These are phyloP conservation scores for Alexandromys fortis DNA, from an alignment of 2,113 vertebrate genomes.

Conservation along the genomic window DNA sequence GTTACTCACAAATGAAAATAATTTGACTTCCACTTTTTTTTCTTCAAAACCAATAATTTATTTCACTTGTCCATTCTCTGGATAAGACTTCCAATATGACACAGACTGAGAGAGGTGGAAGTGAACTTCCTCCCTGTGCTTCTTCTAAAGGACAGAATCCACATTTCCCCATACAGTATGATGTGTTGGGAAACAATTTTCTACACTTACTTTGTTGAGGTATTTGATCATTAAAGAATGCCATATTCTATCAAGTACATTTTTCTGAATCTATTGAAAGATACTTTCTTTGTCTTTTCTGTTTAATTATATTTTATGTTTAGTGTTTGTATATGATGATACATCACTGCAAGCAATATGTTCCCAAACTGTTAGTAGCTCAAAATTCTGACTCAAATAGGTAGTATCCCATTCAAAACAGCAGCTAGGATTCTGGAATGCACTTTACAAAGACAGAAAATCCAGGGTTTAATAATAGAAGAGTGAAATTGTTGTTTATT, in stretches of 20 bases:
- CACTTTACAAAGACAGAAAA: too few relatives aligned
- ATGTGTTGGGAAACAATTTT: background rate
- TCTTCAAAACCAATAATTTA: background rate
- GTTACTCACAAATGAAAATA: background rate
- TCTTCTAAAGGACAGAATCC: too few relatives aligned
- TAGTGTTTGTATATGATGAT: background rate
- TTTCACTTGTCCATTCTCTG: background rate
- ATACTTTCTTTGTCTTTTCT: background rate
- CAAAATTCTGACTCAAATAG: background rate
- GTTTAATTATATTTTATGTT: background rate
- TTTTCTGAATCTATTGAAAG: background rate
- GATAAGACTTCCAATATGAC: background rate
- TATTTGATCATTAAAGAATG: background rate
- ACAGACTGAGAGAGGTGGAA: background rate
- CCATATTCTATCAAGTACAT: background rate
- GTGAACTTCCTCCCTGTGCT: background rate
- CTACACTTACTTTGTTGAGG: background rate
- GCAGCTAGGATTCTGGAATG: background rate
- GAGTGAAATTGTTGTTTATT: background rate
- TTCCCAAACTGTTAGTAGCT: background rate
- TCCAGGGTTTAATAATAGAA: background rate
- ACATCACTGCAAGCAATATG: background rate
- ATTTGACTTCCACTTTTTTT: background rate
- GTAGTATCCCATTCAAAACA: background rate
- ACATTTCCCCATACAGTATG: background rate